Base-by-base conservation (phyloP, 2,113 vertebrate species). In the Amblyornis subalaris region DNA sequence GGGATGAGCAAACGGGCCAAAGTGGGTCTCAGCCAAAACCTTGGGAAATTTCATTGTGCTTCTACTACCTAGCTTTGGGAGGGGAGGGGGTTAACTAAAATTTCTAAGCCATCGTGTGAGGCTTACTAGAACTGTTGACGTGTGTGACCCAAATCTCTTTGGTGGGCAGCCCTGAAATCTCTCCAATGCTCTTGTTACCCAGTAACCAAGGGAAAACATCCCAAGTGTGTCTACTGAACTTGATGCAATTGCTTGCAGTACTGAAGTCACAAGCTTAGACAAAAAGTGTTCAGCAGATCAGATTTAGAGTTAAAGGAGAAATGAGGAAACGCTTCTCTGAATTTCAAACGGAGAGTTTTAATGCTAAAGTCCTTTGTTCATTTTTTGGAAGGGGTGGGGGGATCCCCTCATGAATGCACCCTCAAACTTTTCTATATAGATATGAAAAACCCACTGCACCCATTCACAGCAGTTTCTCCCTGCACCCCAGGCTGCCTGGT, bases 301-400 rank as follows among this genome's bases (percentile, higher is more conserved):
- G 26, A 57, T 33, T 14, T 51, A 38, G 78, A 29, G 44, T 28
- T 51, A 35, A 58, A 12, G 7, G 16, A 14, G 21, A 75, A 73
- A 73, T 9, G 16, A 69, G 11, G 8, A 78, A 75, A 58, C 3
- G 1, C 20, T 69, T 50, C 33, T 90, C 44, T 38, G 42, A 50
- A 29, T 73, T 36, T 73, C 21, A 73, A 10, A 65, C 20, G 9
- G 23, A 0, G 4, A 35, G 5, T 40, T 80, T 62, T 54, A 84
- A 73, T 3, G 6, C 28, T 64, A 53, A 86, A 86, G 36, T n/a
- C 4, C 11, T 72, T 60, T 57, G 25, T 1, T 71, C 10, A 33
- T 29, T n/a, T n/a, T 54, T 40, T 38, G 10, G 3, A 6, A 5
- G 4, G 9, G 3, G 6, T 21, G 10, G 2, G 9, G 25, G 14